These are phyloP conservation scores for Hylyphantes graminicola DNA, from an alignment of 1,140 invertebrate species.

Conservation along the genomic window DNA sequence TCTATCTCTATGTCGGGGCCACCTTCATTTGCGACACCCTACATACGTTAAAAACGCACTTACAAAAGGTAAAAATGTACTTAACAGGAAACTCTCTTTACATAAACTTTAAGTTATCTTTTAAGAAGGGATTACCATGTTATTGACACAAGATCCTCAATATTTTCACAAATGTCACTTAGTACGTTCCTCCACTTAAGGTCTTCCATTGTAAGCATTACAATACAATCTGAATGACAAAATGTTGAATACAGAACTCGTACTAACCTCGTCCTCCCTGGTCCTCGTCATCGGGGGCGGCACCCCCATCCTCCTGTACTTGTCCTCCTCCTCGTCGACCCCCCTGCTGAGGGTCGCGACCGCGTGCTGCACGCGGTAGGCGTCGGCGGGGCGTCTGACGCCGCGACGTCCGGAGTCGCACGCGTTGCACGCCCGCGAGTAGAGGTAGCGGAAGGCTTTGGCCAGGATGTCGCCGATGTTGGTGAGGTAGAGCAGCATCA, in stretches of 20 bases:
- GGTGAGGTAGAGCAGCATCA: slow-evolving; percentile 69
- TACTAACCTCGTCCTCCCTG: slow-evolving; percentile 39
- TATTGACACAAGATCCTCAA: too few relatives aligned
- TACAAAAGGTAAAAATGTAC: too few relatives aligned
- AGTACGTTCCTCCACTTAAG: neutral
- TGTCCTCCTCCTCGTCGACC: slow-evolving; percentile 45
- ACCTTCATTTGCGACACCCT: too few relatives aligned
- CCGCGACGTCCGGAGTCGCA: slow-evolving; percentile 43
- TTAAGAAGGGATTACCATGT: too few relatives aligned
- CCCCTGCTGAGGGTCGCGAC: neutral
- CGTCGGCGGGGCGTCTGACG: slow-evolving; percentile 16
- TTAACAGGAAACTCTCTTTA: too few relatives aligned
- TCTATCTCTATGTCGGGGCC: too few relatives aligned
- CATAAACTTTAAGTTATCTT: too few relatives aligned
- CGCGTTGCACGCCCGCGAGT: slow-evolving; percentile 64
- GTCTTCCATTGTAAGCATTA: neutral
- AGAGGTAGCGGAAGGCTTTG: slow-evolving; percentile 67
- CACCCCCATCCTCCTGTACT: slow-evolving; percentile 17
- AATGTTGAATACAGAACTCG: neutral
- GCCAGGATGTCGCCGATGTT: slow-evolving; percentile 69
- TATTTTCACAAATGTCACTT: neutral
- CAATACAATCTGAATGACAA: neutral
- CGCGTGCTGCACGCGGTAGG: slow-evolving; percentile 46
- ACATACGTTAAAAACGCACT: too few relatives aligned
- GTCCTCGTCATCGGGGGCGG: slow-evolving; percentile 11